Conservation (phyloP, 2,113 vertebrate genomes). For the Gymnogyps californianus region DNA sequence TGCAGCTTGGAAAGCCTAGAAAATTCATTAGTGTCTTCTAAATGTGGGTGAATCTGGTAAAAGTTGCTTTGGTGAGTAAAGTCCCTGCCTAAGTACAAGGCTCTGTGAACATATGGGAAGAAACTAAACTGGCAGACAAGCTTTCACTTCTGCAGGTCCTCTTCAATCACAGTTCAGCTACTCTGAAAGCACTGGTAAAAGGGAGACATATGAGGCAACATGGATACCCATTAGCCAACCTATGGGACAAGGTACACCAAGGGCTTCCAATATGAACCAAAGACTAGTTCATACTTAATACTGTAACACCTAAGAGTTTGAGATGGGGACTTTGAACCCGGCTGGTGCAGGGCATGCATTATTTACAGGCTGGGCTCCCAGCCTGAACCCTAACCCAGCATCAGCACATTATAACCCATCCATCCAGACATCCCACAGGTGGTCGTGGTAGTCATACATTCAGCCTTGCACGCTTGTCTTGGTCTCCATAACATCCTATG, state of each 20-base stretch:
- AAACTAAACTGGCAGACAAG: neutral
- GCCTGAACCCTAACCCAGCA: neutral
- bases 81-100: neutral
- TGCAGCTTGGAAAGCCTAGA: neutral
- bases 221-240: neutral
- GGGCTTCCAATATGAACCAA: neutral
- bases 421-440: neutral
- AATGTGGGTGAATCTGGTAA: neutral
- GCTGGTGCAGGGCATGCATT: neutral
- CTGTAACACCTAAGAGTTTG: neutral
- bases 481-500: neutral
- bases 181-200: neutral
- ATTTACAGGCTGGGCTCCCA: neutral
- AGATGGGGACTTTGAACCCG: neutral
- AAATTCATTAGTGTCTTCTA: neutral
- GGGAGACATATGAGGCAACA: neutral
- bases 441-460: neutral
- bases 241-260: neutral
- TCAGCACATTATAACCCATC: neutral
- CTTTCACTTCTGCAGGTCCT: neutral
- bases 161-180: neutral
- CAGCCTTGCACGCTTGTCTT: neutral
- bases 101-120: neutral
- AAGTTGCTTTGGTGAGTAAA: neutral
- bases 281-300: neutral